phyloP scores from a whole-genome alignment of 2,888 invertebrate genomes.

The Trisateles emortualis region DNA sequence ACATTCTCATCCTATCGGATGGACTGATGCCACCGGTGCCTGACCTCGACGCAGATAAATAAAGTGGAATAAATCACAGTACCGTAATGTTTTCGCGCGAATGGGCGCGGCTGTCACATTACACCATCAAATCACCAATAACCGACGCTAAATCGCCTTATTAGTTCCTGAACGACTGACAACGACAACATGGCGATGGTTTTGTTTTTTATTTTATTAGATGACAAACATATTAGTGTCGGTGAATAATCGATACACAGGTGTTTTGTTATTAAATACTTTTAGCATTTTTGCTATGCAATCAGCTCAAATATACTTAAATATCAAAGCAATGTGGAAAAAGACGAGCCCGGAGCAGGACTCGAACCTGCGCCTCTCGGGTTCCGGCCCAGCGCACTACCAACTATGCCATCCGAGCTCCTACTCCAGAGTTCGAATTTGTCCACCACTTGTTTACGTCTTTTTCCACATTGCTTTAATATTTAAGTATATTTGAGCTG shows the following conservation, averaged over 20 bases:
- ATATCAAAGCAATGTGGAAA: too few species aligned
- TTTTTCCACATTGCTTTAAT: too few species aligned
- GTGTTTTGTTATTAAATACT: too few species aligned
- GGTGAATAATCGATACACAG: slow-evolving; percentile 1
- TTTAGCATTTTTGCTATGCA: too few species aligned
- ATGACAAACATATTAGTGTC: neutral
- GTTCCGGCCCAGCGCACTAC: too few species aligned
- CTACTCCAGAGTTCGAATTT: too few species aligned
- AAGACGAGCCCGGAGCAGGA: too few species aligned
- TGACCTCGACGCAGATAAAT: slow-evolving; percentile 32
- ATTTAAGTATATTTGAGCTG: too few species aligned
- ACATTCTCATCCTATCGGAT: slow-evolving; percentile 28
- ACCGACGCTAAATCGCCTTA: slow-evolving; percentile 6
- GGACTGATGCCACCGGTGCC: slow-evolving; percentile 29
- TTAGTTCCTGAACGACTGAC: slow-evolving; percentile 2
- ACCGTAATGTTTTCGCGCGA: slow-evolving; percentile 54
- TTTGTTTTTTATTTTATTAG: slow-evolving; percentile 8
- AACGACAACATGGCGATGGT: slow-evolving; percentile 10
- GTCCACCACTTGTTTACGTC: too few species aligned
- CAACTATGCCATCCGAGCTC: too few species aligned
- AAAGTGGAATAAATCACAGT: slow-evolving; percentile 53
- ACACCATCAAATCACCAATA: slow-evolving; percentile 13
- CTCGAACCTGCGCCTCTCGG: too few species aligned
- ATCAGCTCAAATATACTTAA: too few species aligned
- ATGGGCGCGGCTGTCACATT: slow-evolving; percentile 21